A percentile compares a stretch with the other conserved stretches of the same genome.
phyloP scores from a whole-genome alignment of 2,797 vertebrate species.

The Anguilla megastoma region DNA sequence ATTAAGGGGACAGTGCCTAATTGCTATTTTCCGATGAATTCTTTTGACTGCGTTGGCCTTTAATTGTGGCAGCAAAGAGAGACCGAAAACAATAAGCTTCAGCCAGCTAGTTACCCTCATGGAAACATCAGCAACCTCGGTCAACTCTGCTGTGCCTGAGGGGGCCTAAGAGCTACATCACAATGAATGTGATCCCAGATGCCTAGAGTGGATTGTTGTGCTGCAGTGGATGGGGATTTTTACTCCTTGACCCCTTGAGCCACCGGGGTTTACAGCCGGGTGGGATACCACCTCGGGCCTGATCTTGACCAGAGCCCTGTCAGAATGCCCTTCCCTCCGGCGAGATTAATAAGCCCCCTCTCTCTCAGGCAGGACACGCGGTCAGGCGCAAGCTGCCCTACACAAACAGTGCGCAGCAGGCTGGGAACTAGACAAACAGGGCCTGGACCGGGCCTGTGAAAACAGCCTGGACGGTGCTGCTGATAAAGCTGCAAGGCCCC shows the following conservation, averaged over 20 bases:
- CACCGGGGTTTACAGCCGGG: background rate
- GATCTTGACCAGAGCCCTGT: background rate
- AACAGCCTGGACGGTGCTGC: conserved; percentile 48
- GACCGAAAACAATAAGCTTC: background rate
- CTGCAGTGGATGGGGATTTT: conserved; percentile 25
- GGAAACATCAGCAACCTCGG: background rate
- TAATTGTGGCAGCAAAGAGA: background rate
- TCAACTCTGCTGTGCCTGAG: background rate
- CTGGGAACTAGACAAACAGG: conserved; percentile 56
- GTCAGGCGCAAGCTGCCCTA: conserved; percentile 53
- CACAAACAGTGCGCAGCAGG: conserved; percentile 44
- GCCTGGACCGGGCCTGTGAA: conserved; percentile 42
- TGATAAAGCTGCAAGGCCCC: conserved; percentile 49
- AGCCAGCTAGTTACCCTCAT: background rate
- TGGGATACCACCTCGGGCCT: background rate
- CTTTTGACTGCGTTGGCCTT: background rate
- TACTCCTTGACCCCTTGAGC: background rate
- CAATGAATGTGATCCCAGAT: background rate
- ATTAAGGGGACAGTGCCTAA: conserved; percentile 40
- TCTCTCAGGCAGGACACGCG: conserved; percentile 50
- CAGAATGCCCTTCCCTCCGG: background rate
- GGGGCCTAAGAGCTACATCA: background rate
- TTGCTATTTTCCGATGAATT: conserved; percentile 39
- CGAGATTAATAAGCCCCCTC: conserved; percentile 49
- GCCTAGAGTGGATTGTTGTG: conserved; percentile 6